Percentiles rank a stretch among this genome's conserved stretches.
Conservation (phyloP, 2,888 invertebrate species). For the Tridacna gigas region DNA sequence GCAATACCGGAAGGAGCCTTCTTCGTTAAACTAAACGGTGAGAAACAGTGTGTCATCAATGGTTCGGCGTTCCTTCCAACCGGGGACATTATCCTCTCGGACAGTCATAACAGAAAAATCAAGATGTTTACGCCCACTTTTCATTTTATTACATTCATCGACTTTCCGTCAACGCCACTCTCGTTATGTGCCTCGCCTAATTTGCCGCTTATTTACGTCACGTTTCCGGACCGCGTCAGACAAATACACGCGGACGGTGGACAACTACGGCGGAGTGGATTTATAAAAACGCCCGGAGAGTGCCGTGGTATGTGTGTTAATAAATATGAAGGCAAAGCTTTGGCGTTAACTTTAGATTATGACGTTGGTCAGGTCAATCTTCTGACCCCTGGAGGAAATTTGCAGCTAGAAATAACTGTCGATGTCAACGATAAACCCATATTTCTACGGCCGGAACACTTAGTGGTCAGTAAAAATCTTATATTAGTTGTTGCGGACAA, state of each 20-base stretch:
- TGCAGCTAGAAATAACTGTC: slow-evolving; percentile 52
- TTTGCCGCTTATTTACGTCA: slow-evolving; percentile 54
- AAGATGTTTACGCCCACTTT: slow-evolving; percentile 59
- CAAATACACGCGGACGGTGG: slow-evolving; percentile 58
- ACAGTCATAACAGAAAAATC: slow-evolving; percentile 52
- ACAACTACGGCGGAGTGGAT: slow-evolving; percentile 49
- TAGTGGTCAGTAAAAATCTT: slow-evolving; percentile 50
- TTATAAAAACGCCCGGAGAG: slow-evolving; percentile 48
- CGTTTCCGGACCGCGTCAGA: slow-evolving; percentile 54
- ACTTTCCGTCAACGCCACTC: slow-evolving; percentile 46
- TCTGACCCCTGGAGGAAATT: slow-evolving; percentile 60
- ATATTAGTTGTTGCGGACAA: slow-evolving; percentile 54
- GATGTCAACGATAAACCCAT: slow-evolving; percentile 41
- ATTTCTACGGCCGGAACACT: slow-evolving; percentile 51
- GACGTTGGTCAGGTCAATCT: slow-evolving; percentile 53
- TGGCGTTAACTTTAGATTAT: slow-evolving; percentile 37
- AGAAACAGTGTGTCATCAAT: slow-evolving; percentile 53
- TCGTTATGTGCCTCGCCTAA: slow-evolving; percentile 51
- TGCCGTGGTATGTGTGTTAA: slow-evolving; percentile 56
- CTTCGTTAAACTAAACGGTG: slow-evolving; percentile 47
- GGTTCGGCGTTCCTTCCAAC: slow-evolving; percentile 59
- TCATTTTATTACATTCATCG: slow-evolving; percentile 41
- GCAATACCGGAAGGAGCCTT: slow-evolving; percentile 57
- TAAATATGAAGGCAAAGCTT: slow-evolving; percentile 63
- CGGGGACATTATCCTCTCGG: slow-evolving; percentile 55